These are phyloP conservation scores for Oegoconia quadripuncta DNA, from an alignment of 2,888 invertebrate genomes.

Conservation along the genomic window DNA sequence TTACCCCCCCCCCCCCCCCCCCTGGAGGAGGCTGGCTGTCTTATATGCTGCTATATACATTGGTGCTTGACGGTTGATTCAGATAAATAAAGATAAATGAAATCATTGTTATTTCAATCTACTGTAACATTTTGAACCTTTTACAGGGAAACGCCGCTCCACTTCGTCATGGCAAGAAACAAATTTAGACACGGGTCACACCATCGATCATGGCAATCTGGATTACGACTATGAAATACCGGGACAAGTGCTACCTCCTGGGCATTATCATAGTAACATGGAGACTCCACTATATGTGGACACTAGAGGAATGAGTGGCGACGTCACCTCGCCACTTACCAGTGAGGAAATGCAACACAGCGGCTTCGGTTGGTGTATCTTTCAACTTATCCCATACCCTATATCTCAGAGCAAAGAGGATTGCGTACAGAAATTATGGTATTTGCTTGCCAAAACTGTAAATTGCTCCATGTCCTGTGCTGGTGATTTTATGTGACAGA, in stretches of 20 bases:
- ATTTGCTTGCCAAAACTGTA: no score
- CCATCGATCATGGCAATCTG: slow-evolving; percentile 83
- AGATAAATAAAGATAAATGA: no score
- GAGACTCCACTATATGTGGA: slow-evolving; percentile 85
- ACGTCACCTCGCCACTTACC: slow-evolving; percentile 57
- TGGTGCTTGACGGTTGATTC: no score
- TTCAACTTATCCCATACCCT: no score
- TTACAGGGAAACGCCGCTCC: slow-evolving; percentile 68
- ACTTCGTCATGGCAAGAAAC: slow-evolving; percentile 92
- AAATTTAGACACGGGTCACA: slow-evolving; percentile 90
- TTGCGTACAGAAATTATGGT: no score
- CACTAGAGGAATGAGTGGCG: slow-evolving; percentile 67
- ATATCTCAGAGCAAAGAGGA: no score
- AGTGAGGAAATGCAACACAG: slow-evolving; percentile 64
- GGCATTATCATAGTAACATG: slow-evolving; percentile 55
- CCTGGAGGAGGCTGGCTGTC: no score
- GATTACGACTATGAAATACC: slow-evolving; percentile 53
- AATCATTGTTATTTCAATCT: no score
- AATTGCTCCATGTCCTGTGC: no score
- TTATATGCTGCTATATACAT: no score
- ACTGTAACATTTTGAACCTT: not conserved
- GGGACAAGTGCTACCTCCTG: slow-evolving; percentile 42
- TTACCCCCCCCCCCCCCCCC: no score
- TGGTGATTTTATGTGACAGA: no score
- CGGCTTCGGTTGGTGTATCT: slow-evolving; percentile 53